Conservation (phyloP, 2,797 vertebrate genomes). For the Odontamblyopus lacepedii region DNA sequence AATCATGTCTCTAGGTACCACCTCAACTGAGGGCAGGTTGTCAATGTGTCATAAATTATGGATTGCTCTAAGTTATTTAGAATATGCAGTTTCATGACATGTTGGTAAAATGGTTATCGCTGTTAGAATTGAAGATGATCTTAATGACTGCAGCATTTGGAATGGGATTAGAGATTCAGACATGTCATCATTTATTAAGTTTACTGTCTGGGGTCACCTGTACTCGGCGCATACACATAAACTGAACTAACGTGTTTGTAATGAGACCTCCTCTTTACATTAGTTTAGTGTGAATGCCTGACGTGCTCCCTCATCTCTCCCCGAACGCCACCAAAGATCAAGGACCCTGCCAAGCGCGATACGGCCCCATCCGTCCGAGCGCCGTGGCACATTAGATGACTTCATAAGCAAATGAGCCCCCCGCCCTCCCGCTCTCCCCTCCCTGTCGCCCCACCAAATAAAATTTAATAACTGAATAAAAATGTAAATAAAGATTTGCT, state of each 20-base stretch:
- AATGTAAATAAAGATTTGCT: slow-evolving; percentile 99
- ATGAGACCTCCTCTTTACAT: background rate
- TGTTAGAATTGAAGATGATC: too few relatives aligned
- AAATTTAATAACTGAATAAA: slow-evolving; percentile 99
- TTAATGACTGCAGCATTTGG: too few relatives aligned
- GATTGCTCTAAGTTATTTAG: too few relatives aligned
- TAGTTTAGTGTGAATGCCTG: slow-evolving; percentile 13
- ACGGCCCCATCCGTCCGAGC: slow-evolving; percentile 71
- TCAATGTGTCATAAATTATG: too few relatives aligned
- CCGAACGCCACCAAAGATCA: slow-evolving; percentile 45
- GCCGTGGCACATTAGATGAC: slow-evolving; percentile 83
- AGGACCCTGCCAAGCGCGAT: slow-evolving; percentile 43
- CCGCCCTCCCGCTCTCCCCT: slow-evolving; percentile 13
- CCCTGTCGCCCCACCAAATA: slow-evolving; percentile 81
- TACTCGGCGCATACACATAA: background rate
- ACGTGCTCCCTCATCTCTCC: slow-evolving; percentile 19
- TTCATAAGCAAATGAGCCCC: slow-evolving; percentile 83
- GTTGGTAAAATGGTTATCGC: too few relatives aligned
- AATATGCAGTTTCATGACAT: too few relatives aligned
- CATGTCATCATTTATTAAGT: background rate
- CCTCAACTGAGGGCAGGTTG: too few relatives aligned
- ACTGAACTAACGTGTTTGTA: background rate
- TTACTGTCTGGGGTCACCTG: background rate
- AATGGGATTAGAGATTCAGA: too few relatives aligned
- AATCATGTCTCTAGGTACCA: too few relatives aligned